Percentiles rank a stretch among this genome's conserved stretches.
Conservation (phyloP, 2,113 vertebrate genomes). For the Nanorana parkeri region DNA sequence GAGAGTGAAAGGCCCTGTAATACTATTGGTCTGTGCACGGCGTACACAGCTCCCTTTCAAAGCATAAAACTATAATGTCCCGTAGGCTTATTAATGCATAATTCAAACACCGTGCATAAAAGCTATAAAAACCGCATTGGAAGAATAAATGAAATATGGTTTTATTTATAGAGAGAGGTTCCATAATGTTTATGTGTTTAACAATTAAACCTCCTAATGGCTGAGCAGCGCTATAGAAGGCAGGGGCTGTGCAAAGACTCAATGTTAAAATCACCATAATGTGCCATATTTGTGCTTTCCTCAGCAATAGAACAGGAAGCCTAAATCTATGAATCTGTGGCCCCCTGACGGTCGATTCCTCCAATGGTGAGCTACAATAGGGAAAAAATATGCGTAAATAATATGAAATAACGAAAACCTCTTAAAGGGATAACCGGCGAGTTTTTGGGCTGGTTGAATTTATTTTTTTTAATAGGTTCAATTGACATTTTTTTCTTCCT, state of each 20-base stretch:
- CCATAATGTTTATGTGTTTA: conserved; percentile 42
- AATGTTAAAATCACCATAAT: neutral
- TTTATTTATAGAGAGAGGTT: conserved; percentile 22
- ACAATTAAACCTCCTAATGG: conserved; percentile 30
- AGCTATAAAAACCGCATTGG: conserved; percentile 59
- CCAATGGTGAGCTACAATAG: neutral
- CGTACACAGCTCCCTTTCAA: conserved; percentile 47
- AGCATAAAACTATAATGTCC: conserved; percentile 58
- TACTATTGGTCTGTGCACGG: conserved; percentile 59
- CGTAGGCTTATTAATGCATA: conserved; percentile 63
- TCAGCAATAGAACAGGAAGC: neutral
- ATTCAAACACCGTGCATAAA: conserved; percentile 55
- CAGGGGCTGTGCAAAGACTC: neutral
- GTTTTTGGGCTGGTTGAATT: too few species aligned
- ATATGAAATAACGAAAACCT: conserved; percentile 57
- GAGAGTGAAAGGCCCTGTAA: conserved; percentile 59
- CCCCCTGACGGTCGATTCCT: neutral
- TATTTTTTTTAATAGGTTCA: too few species aligned
- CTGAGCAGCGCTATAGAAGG: neutral
- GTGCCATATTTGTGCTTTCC: conserved; percentile 11
- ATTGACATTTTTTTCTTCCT: too few species aligned
- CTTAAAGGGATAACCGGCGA: neutral
- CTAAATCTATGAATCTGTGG: neutral
- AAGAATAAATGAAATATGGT: conserved; percentile 58
- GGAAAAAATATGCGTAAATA: conserved; percentile 4